phyloP scores from a whole-genome alignment of 2,113 vertebrate genomes.

The Anhinga rufa region DNA sequence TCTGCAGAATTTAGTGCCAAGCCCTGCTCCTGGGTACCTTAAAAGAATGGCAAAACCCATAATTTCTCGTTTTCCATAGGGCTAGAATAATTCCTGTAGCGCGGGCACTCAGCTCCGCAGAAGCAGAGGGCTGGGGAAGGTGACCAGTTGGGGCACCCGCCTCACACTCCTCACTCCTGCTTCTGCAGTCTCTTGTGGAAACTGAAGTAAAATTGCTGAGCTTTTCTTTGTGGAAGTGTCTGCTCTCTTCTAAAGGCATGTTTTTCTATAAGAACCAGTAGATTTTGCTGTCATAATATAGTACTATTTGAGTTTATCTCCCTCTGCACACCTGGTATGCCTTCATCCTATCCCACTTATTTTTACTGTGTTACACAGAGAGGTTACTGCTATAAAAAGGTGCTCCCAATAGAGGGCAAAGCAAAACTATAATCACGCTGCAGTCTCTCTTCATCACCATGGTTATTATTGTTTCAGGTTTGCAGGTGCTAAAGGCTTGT shows the following conservation, averaged over 20 bases:
- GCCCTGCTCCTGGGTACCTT: background rate
- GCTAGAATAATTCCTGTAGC: background rate
- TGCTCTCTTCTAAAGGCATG: background rate
- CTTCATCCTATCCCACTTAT: background rate
- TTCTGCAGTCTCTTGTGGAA: background rate
- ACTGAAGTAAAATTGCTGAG: background rate
- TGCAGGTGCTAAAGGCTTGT: background rate
- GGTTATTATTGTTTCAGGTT: background rate
- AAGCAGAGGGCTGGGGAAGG: background rate
- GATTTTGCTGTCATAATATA: background rate
- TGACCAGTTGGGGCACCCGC: background rate
- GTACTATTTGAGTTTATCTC: background rate
- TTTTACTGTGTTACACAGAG: background rate
- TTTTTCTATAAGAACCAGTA: background rate
- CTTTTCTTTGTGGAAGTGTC: background rate
- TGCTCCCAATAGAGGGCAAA: background rate
- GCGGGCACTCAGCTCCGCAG: background rate
- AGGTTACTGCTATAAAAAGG: background rate
- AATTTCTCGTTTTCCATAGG: accelerated
- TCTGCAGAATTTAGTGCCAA: background rate
- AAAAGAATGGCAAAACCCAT: background rate
- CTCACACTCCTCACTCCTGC: background rate
- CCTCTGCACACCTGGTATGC: background rate
- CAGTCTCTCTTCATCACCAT: background rate
- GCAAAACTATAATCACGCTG: background rate